Conservation (phyloP, 1,140 invertebrate genomes). For the Papilio glaucus region DNA sequence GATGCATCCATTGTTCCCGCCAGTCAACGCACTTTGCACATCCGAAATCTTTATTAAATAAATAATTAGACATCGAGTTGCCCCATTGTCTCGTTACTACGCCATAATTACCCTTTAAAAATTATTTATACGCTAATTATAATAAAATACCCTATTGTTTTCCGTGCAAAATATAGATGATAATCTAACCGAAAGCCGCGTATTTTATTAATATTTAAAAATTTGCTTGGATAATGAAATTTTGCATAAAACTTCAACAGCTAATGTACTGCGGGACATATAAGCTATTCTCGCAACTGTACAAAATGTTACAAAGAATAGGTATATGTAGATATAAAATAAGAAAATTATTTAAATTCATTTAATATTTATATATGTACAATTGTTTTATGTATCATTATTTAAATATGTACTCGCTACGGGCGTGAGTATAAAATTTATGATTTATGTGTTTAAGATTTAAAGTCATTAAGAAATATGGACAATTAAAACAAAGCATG, state of each 20-base stretch:
- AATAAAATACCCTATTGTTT: slow-evolving; percentile 32
- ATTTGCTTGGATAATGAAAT: neutral
- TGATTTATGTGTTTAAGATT: too few relatives aligned
- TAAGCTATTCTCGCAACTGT: too few relatives aligned
- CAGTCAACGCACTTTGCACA: slow-evolving; percentile 62
- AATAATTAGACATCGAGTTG: slow-evolving; percentile 36
- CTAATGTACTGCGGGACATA: too few relatives aligned
- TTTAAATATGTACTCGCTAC: too few relatives aligned
- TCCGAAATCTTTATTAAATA: slow-evolving; percentile 44
- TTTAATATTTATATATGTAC: too few relatives aligned
- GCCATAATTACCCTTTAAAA: slow-evolving; percentile 32
- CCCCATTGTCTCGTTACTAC: slow-evolving; percentile 40
- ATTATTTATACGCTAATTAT: slow-evolving; percentile 32
- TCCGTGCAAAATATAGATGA: neutral
- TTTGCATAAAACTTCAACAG: neutral
- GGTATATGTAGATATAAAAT: too few relatives aligned
- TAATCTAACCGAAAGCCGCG: slow-evolving; percentile 2
- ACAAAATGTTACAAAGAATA: too few relatives aligned
- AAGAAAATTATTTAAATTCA: too few relatives aligned
- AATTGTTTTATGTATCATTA: too few relatives aligned
- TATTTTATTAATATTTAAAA: slow-evolving; percentile 13
- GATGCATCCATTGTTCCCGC: slow-evolving; percentile 55
- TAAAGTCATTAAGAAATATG: too few relatives aligned
- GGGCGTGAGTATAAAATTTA: too few relatives aligned
- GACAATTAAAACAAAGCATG: too few relatives aligned